Evolutionary conservation across 2,797 vertebrate species (phyloP).

Genomic region (Sebastiscus tertius): DNA sequence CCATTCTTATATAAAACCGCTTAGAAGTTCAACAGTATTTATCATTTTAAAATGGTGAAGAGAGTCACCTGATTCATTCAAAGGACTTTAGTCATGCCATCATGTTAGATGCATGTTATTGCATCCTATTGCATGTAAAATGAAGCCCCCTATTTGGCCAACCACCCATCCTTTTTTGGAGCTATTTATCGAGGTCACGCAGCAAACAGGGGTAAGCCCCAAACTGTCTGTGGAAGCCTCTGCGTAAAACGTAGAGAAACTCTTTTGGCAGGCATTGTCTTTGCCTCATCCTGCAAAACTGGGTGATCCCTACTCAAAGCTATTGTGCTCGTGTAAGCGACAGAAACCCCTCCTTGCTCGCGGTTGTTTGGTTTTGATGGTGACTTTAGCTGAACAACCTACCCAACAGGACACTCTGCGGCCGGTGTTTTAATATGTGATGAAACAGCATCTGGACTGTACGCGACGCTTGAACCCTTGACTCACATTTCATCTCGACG

Average conservation of each 20-base stretch:
- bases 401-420: slow-evolving; percentile 26
- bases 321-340: slow-evolving; percentile 34
- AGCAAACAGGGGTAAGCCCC: slow-evolving; percentile 14
- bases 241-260: not conserved
- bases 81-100: not conserved
- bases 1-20: not conserved
- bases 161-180: not conserved
- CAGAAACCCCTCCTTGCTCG: slow-evolving; percentile 15
- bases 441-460: slow-evolving; percentile 50
- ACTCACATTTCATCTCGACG: slow-evolving; percentile 44
- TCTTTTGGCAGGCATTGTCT: slow-evolving; percentile 33
- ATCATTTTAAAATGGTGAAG: not conserved
- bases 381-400: slow-evolving; percentile 58
- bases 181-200: slow-evolving; percentile 13
- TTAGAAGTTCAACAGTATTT: not conserved
- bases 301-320: slow-evolving; percentile 30
- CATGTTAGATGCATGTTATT: not conserved
- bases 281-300: slow-evolving; percentile 43
- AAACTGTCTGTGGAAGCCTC: slow-evolving; percentile 27
- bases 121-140: slow-evolving; percentile 4
- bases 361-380: slow-evolving; percentile 41
- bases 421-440: slow-evolving; percentile 35
- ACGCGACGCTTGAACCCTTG: slow-evolving; percentile 31
- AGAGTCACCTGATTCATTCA: not conserved
- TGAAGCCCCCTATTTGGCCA: not conserved